A percentile compares a stretch with the other conserved stretches of the same genome.
Evolutionary conservation across 2,113 vertebrate species (phyloP).

Genomic region (Microtus richardsoni): DNA sequence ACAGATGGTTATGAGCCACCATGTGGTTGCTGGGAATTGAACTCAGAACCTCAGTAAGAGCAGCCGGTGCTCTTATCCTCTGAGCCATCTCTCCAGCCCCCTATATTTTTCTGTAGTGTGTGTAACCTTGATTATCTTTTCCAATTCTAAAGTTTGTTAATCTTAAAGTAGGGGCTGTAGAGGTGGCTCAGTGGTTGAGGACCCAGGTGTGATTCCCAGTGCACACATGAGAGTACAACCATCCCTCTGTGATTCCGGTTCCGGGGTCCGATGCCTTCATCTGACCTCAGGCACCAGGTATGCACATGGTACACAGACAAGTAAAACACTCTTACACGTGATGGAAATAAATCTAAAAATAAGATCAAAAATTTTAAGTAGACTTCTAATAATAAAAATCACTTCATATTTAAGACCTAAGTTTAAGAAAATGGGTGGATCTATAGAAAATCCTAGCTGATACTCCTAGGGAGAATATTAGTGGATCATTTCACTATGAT

Average conservation of each 20-base stretch:
- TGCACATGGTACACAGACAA: neutral
- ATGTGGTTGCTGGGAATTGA: too few relatives aligned
- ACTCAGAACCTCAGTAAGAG: too few relatives aligned
- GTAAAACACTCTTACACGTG: neutral
- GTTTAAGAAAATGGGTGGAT: conserved; percentile 29
- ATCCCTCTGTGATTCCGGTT: neutral
- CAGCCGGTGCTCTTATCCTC: too few relatives aligned
- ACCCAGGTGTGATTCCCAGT: neutral
- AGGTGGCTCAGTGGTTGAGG: neutral
- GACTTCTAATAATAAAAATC: neutral
- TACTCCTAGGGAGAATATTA: conserved; percentile 3
- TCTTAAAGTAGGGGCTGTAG: neutral
- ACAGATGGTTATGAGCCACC: too few relatives aligned
- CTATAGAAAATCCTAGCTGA: conserved; percentile 8
- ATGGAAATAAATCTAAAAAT: neutral
- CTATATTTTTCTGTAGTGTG: neutral
- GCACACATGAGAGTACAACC: neutral
- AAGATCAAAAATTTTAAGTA: neutral
- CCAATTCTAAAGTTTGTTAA: neutral
- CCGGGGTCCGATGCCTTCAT: neutral
- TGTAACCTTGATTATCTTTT: neutral
- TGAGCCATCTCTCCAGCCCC: too few relatives aligned
- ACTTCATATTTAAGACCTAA: neutral
- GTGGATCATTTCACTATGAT: neutral
- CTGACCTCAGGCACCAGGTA: neutral